Conservation (phyloP, 37 sponge, comb jelly and placozoan species). For the Cladorhizidae sp. region DNA sequence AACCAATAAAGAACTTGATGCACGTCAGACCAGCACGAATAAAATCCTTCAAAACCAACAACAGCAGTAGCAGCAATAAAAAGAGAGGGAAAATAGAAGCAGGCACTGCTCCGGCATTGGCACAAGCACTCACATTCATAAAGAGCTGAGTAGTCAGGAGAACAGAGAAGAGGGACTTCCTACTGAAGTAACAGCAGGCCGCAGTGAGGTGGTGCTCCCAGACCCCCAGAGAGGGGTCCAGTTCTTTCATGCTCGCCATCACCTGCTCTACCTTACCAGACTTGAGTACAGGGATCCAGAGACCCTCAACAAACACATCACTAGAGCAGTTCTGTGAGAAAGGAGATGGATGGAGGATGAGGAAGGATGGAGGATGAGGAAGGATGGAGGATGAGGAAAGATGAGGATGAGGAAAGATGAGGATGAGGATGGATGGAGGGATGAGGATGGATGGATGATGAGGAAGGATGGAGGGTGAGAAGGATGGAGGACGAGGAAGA, state of each 20-base stretch:
- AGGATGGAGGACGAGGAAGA: neutral
- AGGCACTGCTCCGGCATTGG: too few relatives aligned
- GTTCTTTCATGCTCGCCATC: conserved; percentile 41
- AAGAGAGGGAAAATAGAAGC: neutral
- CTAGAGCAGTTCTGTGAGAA: conserved; percentile 56
- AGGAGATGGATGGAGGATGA: neutral
- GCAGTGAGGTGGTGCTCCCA: conserved; percentile 84
- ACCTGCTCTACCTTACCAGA: conserved; percentile 49
- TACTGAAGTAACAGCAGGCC: conserved; percentile 65
- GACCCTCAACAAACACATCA: conserved; percentile 81
- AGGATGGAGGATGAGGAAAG: neutral
- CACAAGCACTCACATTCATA: conserved; percentile 64
- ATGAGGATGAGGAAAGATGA: neutral
- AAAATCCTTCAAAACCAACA: conserved; percentile 59
- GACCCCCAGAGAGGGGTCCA: conserved; percentile 49
- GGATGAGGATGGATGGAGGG: neutral
- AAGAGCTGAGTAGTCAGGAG: conserved; percentile 79
- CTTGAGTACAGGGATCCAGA: conserved; percentile 81
- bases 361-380: neutral
- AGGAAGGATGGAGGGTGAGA: too few relatives aligned
- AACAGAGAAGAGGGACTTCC: conserved; percentile 48
- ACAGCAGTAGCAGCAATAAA: neutral
- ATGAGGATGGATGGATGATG: too few relatives aligned
- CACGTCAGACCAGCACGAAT: conserved; percentile 84
- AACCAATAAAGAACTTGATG: conserved; percentile 89